These are phyloP conservation scores for Lepidotrigona ventralis DNA, from an alignment of 1,140 invertebrate genomes.

Conservation along the genomic window DNA sequence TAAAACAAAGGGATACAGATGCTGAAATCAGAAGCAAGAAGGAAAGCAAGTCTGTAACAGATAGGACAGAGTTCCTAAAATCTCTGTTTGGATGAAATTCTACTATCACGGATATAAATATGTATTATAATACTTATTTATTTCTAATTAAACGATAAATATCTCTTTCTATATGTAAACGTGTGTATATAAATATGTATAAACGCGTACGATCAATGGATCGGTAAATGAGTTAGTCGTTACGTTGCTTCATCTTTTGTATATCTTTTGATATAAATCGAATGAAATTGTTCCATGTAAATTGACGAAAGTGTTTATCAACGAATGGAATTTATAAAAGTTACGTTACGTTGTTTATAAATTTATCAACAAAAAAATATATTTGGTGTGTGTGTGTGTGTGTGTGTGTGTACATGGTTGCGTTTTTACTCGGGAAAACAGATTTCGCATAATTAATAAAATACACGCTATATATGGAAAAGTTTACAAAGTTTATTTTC, in stretches of 20 bases:
- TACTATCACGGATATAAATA: neutral
- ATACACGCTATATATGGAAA: neutral
- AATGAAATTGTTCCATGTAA: neutral
- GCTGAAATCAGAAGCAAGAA: slow-evolving; percentile 73
- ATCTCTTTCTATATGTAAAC: neutral
- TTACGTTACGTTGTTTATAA: neutral
- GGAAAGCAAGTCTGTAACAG: slow-evolving; percentile 67
- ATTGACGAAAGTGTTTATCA: neutral
- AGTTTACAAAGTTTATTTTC: no score
- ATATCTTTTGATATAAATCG: neutral
- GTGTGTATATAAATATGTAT: no score
- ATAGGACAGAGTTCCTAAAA: slow-evolving; percentile 79
- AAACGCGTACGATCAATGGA: neutral
- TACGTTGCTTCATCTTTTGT: neutral
- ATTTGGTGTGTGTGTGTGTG: no score
- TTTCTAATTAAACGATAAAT: neutral
- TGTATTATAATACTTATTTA: neutral
- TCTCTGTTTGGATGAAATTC: slow-evolving; percentile 77
- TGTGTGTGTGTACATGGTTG: no score
- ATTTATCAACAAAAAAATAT: neutral
- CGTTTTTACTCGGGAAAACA: neutral
- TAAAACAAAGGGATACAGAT: slow-evolving; percentile 78
- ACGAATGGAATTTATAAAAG: neutral
- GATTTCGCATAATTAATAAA: neutral
- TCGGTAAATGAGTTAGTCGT: no score